Evolutionary conservation across 2,888 invertebrate species (phyloP).

Genomic region (Phytoseiulus persimilis): DNA sequence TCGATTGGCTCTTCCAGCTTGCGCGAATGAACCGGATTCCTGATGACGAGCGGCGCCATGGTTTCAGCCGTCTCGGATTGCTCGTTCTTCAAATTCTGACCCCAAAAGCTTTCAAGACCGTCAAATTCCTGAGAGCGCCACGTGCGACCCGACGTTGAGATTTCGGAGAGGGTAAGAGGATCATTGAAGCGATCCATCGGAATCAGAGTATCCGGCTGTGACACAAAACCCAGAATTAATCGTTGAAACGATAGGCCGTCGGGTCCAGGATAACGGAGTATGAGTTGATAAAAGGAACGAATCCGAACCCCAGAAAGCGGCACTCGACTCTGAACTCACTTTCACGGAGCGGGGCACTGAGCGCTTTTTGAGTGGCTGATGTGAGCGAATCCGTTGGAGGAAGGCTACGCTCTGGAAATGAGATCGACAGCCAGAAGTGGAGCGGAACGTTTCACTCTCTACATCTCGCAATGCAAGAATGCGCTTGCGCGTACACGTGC

Average conservation of each 20-base stretch:
- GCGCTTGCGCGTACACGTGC: neutral
- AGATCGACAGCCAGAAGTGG: neutral
- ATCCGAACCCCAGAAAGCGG: no score
- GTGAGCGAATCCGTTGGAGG: neutral
- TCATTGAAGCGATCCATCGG: neutral
- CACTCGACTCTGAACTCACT: neutral
- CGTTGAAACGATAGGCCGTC: no score
- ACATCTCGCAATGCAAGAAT: neutral
- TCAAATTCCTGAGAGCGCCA: neutral
- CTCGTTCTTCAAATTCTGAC: neutral
- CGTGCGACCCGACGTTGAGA: neutral
- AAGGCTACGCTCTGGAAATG: neutral
- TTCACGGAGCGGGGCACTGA: neutral
- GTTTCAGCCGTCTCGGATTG: neutral
- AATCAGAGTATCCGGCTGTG: neutral
- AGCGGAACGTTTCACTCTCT: neutral
- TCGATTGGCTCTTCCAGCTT: neutral
- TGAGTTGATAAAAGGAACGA: no score
- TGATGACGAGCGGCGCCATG: neutral
- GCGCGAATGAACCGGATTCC: neutral
- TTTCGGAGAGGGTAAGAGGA: neutral
- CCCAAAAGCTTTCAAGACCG: neutral
- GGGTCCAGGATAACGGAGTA: no score
- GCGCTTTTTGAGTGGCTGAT: neutral
- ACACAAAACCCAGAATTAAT: neutral